Conservation (phyloP, 2,797 vertebrate species). For the Salarias fasciatus region DNA sequence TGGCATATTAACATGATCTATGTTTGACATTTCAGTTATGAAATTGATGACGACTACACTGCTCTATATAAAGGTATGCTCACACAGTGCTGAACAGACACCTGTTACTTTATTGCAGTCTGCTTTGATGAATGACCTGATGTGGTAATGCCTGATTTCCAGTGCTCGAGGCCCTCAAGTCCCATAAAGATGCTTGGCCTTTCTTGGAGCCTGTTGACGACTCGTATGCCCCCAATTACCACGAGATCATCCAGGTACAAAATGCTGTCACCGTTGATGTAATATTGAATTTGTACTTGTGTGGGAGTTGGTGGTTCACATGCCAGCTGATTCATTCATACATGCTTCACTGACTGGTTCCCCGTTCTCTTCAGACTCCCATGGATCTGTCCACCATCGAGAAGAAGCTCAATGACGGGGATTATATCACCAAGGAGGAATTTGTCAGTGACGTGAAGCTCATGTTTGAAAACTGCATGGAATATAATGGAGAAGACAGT, state of each 20-base stretch:
- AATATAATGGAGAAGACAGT: conserved; percentile 97
- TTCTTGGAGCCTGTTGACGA: conserved; percentile 98
- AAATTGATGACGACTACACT: conserved; percentile 97
- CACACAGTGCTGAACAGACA: conserved; percentile 11
- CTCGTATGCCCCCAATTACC: conserved; percentile 96
- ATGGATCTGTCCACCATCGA: conserved; percentile 99
- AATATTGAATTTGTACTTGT: not conserved
- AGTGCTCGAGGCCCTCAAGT: conserved; percentile 96
- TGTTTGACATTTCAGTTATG: conserved; percentile 85
- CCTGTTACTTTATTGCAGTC: conserved; percentile 1
- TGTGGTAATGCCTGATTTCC: conserved; percentile 14
- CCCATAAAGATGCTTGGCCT: conserved; percentile 98
- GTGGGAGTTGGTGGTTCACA: not conserved
- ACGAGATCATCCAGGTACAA: conserved; percentile 95
- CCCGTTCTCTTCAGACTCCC: conserved; percentile 83
- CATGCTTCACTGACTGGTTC: not conserved
- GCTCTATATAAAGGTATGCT: conserved; percentile 96
- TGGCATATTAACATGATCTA: not conserved
- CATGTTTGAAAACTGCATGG: conserved; percentile 96
- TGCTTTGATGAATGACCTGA: not conserved
- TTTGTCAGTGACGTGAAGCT: conserved; percentile 96
- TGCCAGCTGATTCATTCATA: not conserved
- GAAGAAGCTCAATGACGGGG: conserved; percentile 92
- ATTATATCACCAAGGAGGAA: conserved; percentile 95
- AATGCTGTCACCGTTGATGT: not conserved